phyloP scores from a whole-genome alignment of 2,113 vertebrate species.

The Eptesicus fuscus region DNA sequence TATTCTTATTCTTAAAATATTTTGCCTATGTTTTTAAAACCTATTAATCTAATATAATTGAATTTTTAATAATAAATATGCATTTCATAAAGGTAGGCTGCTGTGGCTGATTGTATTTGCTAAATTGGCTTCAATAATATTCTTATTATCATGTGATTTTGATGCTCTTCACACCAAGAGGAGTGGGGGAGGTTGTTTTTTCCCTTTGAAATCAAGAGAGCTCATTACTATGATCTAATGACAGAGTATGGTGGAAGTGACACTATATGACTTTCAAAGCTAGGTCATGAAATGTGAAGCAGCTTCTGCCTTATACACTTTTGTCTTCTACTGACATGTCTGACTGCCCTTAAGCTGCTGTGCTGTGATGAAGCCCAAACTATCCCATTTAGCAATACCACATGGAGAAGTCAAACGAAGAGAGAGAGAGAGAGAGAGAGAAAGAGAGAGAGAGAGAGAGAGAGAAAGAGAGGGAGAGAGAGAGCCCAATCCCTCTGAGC shows the following conservation, averaged over 20 bases:
- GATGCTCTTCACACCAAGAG: neutral
- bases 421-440: neutral
- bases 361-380: neutral
- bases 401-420: neutral
- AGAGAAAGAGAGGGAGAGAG: neutral
- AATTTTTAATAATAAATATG: neutral
- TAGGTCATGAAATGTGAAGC: neutral
- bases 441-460: neutral
- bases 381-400: neutral
- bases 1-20: neutral
- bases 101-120: neutral
- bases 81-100: neutral
- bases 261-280: neutral
- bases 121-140: neutral
- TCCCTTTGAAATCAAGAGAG: neutral
- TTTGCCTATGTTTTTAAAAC: neutral
- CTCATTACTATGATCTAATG: neutral
- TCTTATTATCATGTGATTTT: neutral
- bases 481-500: accelerated
- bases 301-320: neutral
- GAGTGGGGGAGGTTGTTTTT: neutral
- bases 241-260: neutral
- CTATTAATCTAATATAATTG: neutral
- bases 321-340: neutral
- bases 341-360: neutral